phyloP scores from a whole-genome alignment of 2,113 vertebrate genomes.

The Sander lucioperca region DNA sequence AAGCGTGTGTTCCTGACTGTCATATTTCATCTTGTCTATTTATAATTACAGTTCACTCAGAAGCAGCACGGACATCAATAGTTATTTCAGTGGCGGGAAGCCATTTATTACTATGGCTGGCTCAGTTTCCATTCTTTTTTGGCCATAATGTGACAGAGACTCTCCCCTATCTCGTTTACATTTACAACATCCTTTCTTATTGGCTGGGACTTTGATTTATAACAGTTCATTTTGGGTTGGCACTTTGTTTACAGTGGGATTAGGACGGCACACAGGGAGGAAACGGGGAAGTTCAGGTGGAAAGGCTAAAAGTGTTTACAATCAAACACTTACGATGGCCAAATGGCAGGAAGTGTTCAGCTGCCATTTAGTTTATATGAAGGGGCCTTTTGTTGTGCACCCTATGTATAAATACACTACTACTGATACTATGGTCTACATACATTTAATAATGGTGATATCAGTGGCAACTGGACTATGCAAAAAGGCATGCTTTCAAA shows the following conservation, averaged over 20 bases:
- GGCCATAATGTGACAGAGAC: conserved; percentile 5
- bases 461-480: conserved; percentile 46
- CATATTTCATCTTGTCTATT: conserved; percentile 35
- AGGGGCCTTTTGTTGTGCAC: conserved; percentile 34
- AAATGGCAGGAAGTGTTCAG: conserved; percentile 59
- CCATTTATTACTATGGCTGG: conserved; percentile 23
- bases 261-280: conserved; percentile 45
- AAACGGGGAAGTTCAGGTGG: conserved; percentile 6
- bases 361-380: conserved; percentile 46
- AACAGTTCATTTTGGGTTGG: conserved; percentile 30
- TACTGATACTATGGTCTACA: conserved; percentile 35
- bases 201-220: conserved; percentile 17
- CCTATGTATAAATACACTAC: conserved; percentile 41
- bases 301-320: conserved; percentile 45
- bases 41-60: conserved; percentile 31
- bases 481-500: conserved; percentile 63
- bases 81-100: conserved; percentile 49
- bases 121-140: conserved; percentile 24
- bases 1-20: conserved; percentile 9
- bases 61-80: conserved; percentile 57
- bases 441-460: conserved; percentile 57
- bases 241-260: conserved; percentile 50
- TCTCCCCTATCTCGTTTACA: neutral
- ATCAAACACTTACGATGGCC: conserved; percentile 45
- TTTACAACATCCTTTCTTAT: neutral